Evolutionary conservation across 2,797 vertebrate genomes (phyloP).

Genomic region (Cirrhinus molitorella): DNA sequence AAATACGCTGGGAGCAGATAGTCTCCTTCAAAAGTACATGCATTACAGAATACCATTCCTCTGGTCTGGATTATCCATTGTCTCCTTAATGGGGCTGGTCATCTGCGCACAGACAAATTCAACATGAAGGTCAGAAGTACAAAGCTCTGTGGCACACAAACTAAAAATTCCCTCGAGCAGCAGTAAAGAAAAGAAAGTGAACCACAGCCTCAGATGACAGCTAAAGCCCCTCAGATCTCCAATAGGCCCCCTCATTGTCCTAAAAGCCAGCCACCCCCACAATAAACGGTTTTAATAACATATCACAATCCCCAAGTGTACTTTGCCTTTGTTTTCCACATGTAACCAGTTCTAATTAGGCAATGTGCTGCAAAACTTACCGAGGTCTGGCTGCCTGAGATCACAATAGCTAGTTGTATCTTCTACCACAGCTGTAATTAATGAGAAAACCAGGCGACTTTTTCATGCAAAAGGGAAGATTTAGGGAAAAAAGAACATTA

Average conservation of each 20-base stretch:
- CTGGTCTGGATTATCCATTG: conserved; percentile 25
- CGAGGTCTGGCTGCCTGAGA: conserved; percentile 56
- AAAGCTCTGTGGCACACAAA: conserved; percentile 27
- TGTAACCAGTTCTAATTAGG: conserved; percentile 69
- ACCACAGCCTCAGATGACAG: conserved; percentile 46
- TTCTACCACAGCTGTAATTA: conserved; percentile 61
- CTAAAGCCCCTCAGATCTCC: conserved; percentile 60
- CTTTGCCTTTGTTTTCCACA: conserved; percentile 62
- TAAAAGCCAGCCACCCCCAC: conserved; percentile 49
- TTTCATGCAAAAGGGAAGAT: conserved; percentile 53
- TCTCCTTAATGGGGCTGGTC: conserved; percentile 35
- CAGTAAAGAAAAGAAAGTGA: conserved; percentile 48
- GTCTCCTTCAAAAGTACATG: conserved; percentile 45
- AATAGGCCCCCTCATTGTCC: conserved; percentile 59
- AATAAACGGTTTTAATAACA: conserved; percentile 75
- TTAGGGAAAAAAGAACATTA: conserved; percentile 25
- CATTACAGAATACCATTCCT: conserved; percentile 52
- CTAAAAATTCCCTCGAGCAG: conserved; percentile 48
- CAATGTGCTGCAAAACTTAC: conserved; percentile 60
- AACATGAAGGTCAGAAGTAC: conserved; percentile 36
- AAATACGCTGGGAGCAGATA: conserved; percentile 47
- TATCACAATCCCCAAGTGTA: conserved; percentile 58
- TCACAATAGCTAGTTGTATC: conserved; percentile 57
- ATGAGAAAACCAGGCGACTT: conserved; percentile 56
- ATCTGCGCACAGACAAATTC: conserved; percentile 50